Conservation (phyloP, 23 tunicate species). For the Trididemnum nubilum region DNA sequence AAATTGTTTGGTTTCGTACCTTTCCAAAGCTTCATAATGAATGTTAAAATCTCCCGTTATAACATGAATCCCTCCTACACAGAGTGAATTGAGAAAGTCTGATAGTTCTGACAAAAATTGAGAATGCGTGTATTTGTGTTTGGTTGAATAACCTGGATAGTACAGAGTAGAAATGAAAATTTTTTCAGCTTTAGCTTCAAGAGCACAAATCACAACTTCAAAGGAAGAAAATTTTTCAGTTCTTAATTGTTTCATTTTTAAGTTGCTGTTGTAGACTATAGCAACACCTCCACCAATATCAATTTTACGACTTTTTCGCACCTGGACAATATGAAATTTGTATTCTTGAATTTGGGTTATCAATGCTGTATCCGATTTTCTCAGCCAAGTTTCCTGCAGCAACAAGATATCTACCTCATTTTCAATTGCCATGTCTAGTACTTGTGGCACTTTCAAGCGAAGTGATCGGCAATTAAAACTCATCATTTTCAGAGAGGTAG, state of each 20-base stretch:
- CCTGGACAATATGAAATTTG: background rate
- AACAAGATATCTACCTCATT: background rate
- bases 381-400: background rate
- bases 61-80: background rate
- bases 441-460: background rate
- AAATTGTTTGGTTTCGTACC: background rate
- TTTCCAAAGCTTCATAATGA: background rate
- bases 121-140: background rate
- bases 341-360: background rate
- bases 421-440: background rate
- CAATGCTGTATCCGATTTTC: background rate
- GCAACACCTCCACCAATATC: background rate
- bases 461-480: too few relatives aligned
- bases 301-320: background rate
- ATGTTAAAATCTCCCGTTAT: background rate
- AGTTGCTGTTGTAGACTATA: background rate
- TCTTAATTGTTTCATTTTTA: background rate
- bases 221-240: background rate
- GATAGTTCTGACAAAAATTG: background rate
- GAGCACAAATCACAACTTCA: background rate
- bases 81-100: too few relatives aligned
- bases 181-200: background rate
- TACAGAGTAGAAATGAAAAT: background rate
- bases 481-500: too few relatives aligned
- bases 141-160: background rate